Conservation (phyloP, 2,888 invertebrate species). For the Sisyra terminalis region DNA sequence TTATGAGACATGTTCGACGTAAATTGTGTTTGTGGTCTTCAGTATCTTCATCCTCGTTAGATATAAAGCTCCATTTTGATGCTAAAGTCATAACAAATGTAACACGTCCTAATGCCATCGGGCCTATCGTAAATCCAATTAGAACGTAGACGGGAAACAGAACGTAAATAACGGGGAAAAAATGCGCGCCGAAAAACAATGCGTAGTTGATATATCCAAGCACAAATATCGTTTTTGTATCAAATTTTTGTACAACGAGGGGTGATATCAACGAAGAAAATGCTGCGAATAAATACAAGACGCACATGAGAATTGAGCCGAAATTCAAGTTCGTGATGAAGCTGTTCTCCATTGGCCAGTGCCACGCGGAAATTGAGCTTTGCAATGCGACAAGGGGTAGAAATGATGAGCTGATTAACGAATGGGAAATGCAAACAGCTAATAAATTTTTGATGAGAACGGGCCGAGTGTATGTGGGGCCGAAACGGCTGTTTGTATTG, state of each 20-base stretch:
- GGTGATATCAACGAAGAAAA: slow-evolving; percentile 34
- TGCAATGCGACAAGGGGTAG: slow-evolving; percentile 41
- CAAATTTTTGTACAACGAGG: slow-evolving; percentile 32
- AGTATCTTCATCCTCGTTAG: slow-evolving; percentile 28
- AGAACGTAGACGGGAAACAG: slow-evolving; percentile 32
- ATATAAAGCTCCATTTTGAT: slow-evolving; percentile 25
- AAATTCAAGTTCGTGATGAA: slow-evolving; percentile 13
- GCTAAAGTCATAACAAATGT: slow-evolving; percentile 28
- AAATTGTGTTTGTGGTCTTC: slow-evolving; percentile 15
- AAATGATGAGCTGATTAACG: slow-evolving; percentile 44
- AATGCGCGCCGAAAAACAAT: slow-evolving; percentile 41
- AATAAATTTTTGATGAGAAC: slow-evolving; percentile 33
- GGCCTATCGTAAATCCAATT: slow-evolving; percentile 39
- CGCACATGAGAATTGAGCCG: slow-evolving; percentile 45
- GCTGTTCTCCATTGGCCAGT: slow-evolving; percentile 17
- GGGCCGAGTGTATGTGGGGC: slow-evolving; percentile 32
- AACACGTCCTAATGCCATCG: slow-evolving; percentile 20
- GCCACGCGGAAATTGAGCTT: slow-evolving; percentile 32
- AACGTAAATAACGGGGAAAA: slow-evolving; percentile 34
- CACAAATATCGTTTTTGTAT: slow-evolving; percentile 30
- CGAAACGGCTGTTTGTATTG: slow-evolving; percentile 11
- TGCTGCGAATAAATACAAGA: slow-evolving; percentile 43
- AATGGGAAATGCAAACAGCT: slow-evolving; percentile 38
- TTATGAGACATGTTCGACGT: slow-evolving; percentile 24
- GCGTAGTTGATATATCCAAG: slow-evolving; percentile 35